Evolutionary conservation across 2,888 invertebrate genomes (phyloP), one percentile per base, ranked within the genome.

Genomic region (Papilio protenor): DNA sequence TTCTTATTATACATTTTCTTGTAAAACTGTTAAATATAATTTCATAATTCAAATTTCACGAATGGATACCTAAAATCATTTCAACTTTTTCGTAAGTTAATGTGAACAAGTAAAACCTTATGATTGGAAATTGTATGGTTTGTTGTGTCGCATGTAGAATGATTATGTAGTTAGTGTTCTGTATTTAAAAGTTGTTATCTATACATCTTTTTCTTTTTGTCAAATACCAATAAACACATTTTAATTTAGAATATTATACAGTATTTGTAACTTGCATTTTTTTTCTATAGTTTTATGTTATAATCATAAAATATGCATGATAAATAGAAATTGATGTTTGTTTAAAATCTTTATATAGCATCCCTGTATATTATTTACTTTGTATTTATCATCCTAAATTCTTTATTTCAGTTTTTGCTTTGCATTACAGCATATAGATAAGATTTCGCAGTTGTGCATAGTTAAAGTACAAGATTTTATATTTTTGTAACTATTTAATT

Each of bases 261-360:
- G 5, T 49, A 49, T 16, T 57, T 57, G 18, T 6, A 5, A n/a
- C 12, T 64, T 64, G 61, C 16, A 64, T 4, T 23, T 14, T 59
- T 59, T 59, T 23, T 59, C 23, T 6, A 14, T 18, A 33, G 8
- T 61, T 23, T 1, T 21, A 23, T 4, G 6, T 61, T 61, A 14
- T 14, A 61, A 61, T 61, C 70, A 23, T 45, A 21, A 47, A n/a
- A 12, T 52, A 12, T 61, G 59, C 75, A 75, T 66, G 83, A 83
- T 84, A 61, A 79, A 79, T 79, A 66, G 33, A 59, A 73, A 45
- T 23, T 21, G 11, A 59, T 64, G 61, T 59, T 10, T 59, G 12
- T 57, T 21, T 72, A 16, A 21, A 16, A 12, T 49, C 12, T 4
- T 16, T 16, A 2, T 14, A 49, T 49, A 49, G 49, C 49, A 49